phyloP scores from a whole-genome alignment of 1,140 invertebrate species.

The Drosophila punjabiensis region DNA sequence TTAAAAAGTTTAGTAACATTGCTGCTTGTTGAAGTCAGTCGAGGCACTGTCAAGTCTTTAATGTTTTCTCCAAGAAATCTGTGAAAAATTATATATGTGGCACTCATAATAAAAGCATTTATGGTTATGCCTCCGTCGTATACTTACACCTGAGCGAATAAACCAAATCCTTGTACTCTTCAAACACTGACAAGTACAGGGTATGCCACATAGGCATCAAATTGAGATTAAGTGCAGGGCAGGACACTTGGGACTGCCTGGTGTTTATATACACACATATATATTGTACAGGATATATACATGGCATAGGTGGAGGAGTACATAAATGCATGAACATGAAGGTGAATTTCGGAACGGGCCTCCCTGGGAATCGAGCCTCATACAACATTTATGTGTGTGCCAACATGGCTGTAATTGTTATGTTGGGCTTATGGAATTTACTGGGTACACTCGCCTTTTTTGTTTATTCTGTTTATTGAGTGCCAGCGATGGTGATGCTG shows the following conservation, averaged over 20 bases:
- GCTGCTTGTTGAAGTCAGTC: background rate
- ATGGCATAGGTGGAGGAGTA: conserved; percentile 12
- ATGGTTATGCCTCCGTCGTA: background rate
- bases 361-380: conserved; percentile 27
- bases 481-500: conserved; percentile 13
- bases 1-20: background rate
- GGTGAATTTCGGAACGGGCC: conserved; percentile 8
- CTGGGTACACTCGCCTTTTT: conserved; percentile 29
- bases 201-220: conserved; percentile 62
- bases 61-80: too few species aligned
- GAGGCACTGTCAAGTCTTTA: background rate
- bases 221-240: conserved; percentile 72
- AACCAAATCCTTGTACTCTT: conserved; percentile 18
- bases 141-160: conserved; percentile 2
- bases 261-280: conserved; percentile 24
- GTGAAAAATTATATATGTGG: background rate
- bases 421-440: conserved; percentile 45
- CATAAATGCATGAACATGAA: conserved; percentile 13
- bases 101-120: conserved; percentile 10
- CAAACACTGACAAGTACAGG: conserved; percentile 17
- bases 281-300: background rate
- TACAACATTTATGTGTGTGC: conserved; percentile 44
- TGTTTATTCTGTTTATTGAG: conserved; percentile 50
- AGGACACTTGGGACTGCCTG: conserved; percentile 48
- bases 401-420: conserved; percentile 53